Evolutionary conservation across 2,113 vertebrate genomes (phyloP).

Genomic region (Irena cyanogastra): DNA sequence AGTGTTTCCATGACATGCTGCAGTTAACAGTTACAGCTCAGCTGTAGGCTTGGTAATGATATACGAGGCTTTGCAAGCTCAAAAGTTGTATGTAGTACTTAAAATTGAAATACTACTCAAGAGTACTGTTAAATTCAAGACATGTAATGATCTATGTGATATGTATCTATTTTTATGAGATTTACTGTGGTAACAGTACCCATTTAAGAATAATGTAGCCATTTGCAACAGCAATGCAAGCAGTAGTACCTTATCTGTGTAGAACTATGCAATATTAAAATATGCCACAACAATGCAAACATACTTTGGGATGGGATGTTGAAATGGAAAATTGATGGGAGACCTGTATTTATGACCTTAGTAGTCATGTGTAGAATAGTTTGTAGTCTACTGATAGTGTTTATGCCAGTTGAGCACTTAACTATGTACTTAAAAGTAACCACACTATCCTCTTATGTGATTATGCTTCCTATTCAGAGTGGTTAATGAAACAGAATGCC

Average conservation of each 20-base stretch:
- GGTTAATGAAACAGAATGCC: neutral
- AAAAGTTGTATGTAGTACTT: neutral
- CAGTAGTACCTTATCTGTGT: constrained; percentile 42
- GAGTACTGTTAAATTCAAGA: neutral
- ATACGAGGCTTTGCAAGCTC: neutral
- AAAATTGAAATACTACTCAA: neutral
- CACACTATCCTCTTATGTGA: neutral
- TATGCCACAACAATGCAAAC: constrained; percentile 71
- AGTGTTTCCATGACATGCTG: constrained; percentile 83
- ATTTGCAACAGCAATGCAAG: constrained; percentile 70
- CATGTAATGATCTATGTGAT: neutral
- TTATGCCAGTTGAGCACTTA: neutral
- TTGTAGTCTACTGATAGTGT: neutral
- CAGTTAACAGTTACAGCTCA: constrained; percentile 76
- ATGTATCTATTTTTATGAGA: neutral
- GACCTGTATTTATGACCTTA: neutral
- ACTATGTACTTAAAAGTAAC: neutral
- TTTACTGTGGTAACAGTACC: constrained; percentile 38
- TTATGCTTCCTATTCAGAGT: neutral
- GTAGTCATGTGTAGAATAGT: neutral
- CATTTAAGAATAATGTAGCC: constrained; percentile 9
- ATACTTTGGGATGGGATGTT: neutral
- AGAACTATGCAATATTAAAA: constrained; percentile 80
- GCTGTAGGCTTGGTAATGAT: constrained; percentile 67
- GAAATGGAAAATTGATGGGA: neutral